Percentiles rank a stretch among this genome's conserved stretches.
Evolutionary conservation across 2,113 vertebrate species (phyloP).

Genomic region (Nothoprocta pentlandii): DNA sequence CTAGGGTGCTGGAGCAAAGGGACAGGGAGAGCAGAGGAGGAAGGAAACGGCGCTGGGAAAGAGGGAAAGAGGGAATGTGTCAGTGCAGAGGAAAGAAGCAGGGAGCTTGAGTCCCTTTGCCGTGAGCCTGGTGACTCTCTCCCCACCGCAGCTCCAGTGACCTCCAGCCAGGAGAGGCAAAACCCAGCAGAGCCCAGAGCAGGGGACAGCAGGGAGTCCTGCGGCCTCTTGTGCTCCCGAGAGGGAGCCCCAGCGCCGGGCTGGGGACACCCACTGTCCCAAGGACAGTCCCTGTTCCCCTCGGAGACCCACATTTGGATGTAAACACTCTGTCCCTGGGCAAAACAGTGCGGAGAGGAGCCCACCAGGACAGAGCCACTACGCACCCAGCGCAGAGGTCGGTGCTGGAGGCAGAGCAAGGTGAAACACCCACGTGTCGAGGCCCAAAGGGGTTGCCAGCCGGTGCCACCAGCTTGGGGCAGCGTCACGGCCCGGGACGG

Average conservation of each 20-base stretch:
- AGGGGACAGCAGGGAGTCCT: too few species aligned
- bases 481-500: not conserved
- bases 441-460: not conserved
- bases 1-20: not conserved
- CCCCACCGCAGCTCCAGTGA: not conserved
- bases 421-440: not conserved
- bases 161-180: too few species aligned
- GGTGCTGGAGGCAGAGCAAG: not conserved
- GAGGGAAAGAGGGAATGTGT: not conserved
- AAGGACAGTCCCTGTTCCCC: too few species aligned
- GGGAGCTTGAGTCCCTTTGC: not conserved
- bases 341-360: not conserved
- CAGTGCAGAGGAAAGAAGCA: not conserved
- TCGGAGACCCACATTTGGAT: not conserved
- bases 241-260: too few species aligned
- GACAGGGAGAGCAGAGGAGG: not conserved
- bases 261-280: too few species aligned
- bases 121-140: accelerated
- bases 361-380: too few species aligned
- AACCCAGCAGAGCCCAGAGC: too few species aligned
- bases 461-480: not conserved
- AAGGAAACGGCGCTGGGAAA: not conserved
- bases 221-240: too few species aligned
- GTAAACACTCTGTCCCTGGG: too few species aligned
- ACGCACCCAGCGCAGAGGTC: not conserved